Percentiles rank a stretch among this genome's conserved stretches.
These are phyloP conservation scores for Rhadinocentrus ornatus DNA, from an alignment of 2,797 vertebrate genomes.

Conservation along the genomic window DNA sequence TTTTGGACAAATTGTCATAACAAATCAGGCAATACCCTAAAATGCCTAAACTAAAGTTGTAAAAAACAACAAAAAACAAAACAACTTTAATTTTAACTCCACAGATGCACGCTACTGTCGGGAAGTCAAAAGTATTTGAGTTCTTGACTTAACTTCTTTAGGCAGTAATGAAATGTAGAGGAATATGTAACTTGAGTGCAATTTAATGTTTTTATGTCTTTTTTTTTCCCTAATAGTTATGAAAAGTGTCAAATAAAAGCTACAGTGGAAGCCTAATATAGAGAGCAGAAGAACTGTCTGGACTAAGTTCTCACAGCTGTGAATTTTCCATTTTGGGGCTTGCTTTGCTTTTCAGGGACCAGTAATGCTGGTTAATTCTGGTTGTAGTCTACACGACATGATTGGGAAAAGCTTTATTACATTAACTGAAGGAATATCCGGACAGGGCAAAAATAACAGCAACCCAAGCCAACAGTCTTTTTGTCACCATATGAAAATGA, in stretches of 20 bases:
- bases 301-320: neutral
- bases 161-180: slow-evolving; percentile 17
- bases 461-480: neutral
- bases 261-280: neutral
- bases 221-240: slow-evolving; percentile 10
- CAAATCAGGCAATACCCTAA: slow-evolving; percentile 15
- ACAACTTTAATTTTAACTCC: neutral
- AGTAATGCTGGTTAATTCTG: neutral
- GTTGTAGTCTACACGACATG: neutral
- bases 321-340: neutral
- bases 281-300: neutral
- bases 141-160: slow-evolving; percentile 14
- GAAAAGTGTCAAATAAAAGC: slow-evolving; percentile 15
- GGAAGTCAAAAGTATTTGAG: slow-evolving; percentile 29
- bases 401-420: neutral
- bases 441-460: neutral
- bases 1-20: slow-evolving; percentile 16
- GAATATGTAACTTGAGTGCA: neutral
- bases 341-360: neutral
- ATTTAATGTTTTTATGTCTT: slow-evolving; percentile 19
- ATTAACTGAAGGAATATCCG: neutral
- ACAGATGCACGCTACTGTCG: slow-evolving; percentile 12
- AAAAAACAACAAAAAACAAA: neutral
- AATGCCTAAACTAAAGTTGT: neutral
- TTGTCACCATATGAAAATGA: neutral